phyloP scores from a whole-genome alignment of 2,113 vertebrate genomes.

The Macrotus californicus region DNA sequence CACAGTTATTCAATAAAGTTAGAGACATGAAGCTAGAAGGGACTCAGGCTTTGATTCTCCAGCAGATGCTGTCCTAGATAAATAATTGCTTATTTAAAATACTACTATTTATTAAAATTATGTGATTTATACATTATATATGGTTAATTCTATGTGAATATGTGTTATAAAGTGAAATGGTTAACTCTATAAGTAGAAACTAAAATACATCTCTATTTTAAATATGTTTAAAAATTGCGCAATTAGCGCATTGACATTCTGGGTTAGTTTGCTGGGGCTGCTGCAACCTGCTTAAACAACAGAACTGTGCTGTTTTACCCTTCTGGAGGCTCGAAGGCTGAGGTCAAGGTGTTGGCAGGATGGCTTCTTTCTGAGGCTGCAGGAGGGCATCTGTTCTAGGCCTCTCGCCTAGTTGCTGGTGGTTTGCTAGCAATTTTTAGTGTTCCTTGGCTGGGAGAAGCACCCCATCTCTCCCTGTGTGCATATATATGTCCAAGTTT shows the following conservation, averaged over 20 bases:
- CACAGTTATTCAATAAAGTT: constrained; percentile 29
- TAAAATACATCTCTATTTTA: background rate
- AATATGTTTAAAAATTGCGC: background rate
- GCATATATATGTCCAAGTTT: background rate
- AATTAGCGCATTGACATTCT: background rate
- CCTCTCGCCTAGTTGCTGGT: background rate
- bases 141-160: background rate
- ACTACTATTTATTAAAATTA: background rate
- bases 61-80: background rate
- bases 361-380: background rate
- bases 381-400: background rate
- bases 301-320: background rate
- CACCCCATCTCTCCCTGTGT: background rate
- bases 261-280: background rate
- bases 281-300: background rate
- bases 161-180: background rate
- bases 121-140: background rate
- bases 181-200: background rate
- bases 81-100: constrained; percentile 6
- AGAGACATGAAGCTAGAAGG: background rate
- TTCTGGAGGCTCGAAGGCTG: background rate
- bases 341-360: background rate
- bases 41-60: background rate
- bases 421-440: background rate
- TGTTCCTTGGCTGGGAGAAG: background rate